Evolutionary conservation across 2,797 vertebrate species (phyloP), one percentile per base, ranked within the genome.

Genomic region (Semaprochilodus insignis): DNA sequence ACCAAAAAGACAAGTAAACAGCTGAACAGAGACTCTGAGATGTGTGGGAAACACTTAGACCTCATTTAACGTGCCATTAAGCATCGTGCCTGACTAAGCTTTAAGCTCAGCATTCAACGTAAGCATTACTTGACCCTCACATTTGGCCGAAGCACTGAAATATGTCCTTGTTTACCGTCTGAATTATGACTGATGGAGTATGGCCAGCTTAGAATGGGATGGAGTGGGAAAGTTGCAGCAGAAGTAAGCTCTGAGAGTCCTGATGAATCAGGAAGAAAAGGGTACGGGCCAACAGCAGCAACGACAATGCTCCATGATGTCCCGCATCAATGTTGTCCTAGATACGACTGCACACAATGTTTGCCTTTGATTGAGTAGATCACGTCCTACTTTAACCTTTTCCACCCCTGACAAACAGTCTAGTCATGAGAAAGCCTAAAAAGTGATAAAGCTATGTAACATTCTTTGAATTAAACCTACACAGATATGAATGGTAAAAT

Each of bases 41-140:
- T n/a, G 21, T 36, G 17, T 3, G 25, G 13, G 57, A 73, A 80
- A 73, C 78, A 72, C 25, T 74, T 16, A 73, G 57, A 19, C 40
- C 69, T 80, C 23, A 73, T 73, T 73, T 57, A 81, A 81, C 71
- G 54, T 81, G 11, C 72, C 60, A 57, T 67, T 57, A 74, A 74
- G 60, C 71, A 74, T 15, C 13, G 1, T 48, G 62, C 51, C 16
- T 81, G 71, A 76, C 63, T 70, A 54, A 69, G 34, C 60, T n/a
- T 60, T 6, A 14, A 19, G 23, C 80, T 75, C 17, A 14, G 36
- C 36, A 13, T 51, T 70, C 25, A 51, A 51, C 0, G 31, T 31
- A 1, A n/a, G 27, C 54, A 17, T 75, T 63, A 75, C 51, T 31
- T 54, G 10, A 31, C 76, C 51, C 48, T 25, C 16, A 54, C 48